Percentiles rank a stretch among this genome's conserved stretches.
Conservation (phyloP, 2,113 vertebrate genomes). For the Laticauda laticaudata region DNA sequence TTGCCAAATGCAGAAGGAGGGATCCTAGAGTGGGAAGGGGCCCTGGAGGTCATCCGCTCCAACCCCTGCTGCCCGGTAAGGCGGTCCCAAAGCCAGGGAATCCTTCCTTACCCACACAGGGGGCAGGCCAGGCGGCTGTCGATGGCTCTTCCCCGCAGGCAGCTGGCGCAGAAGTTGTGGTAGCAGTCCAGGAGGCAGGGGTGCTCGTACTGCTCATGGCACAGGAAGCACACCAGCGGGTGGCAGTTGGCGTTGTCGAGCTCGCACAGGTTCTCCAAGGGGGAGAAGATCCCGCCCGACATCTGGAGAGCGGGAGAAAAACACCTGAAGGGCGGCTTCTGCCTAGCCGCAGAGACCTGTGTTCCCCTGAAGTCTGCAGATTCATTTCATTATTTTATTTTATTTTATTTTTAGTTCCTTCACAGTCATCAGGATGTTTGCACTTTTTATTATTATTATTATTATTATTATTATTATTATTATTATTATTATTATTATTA, state of each 20-base stretch:
- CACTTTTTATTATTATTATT: neutral
- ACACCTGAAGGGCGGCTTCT: too few species aligned
- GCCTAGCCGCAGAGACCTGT: neutral
- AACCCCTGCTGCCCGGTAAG: neutral
- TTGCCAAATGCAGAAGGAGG: neutral
- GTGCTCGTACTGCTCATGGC: slow-evolving; percentile 83
- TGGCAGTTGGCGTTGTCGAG: slow-evolving; percentile 79
- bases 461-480: neutral
- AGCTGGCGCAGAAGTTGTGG: slow-evolving; percentile 88
- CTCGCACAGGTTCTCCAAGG: slow-evolving; percentile 70
- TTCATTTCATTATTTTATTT: neutral
- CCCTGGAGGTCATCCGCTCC: neutral
- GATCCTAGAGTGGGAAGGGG: neutral
- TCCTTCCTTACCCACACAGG: slow-evolving; percentile 80
- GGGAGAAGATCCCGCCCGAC: slow-evolving; percentile 82
- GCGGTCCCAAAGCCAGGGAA: neutral
- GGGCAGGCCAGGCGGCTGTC: slow-evolving; percentile 82
- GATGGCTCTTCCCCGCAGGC: slow-evolving; percentile 77
- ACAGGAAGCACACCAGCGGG: slow-evolving; percentile 86
- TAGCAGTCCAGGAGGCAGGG: slow-evolving; percentile 91
- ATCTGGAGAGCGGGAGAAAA: slow-evolving; percentile 62
- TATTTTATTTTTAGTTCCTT: too few species aligned
- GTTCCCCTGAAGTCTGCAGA: neutral
- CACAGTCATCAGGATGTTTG: neutral
- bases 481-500: too few species aligned